Evolutionary conservation across 2,797 vertebrate genomes (phyloP), one percentile per base, ranked within the genome.

Genomic region (Characodon lateralis): DNA sequence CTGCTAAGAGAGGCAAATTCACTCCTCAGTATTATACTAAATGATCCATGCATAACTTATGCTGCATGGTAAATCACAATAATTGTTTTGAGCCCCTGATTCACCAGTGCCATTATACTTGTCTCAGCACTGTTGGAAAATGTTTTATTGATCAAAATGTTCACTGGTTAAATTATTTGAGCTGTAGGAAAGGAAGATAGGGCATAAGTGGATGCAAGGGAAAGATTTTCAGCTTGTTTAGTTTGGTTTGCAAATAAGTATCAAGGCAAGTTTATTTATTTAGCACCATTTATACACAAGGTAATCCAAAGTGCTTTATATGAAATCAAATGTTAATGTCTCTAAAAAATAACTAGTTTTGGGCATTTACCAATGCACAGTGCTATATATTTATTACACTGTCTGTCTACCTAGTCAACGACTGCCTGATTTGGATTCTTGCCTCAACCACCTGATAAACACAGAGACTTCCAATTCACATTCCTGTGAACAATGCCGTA

Each of bases 81-180:
- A 91, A 93, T 94, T 93, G 92, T 93, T 90, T 92, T 87, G 90
- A 87, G 90, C 83, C 76, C 73, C 73, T 89, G 90, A 91, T 85
- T 89, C 90, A 92, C 89, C 84, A 87, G 87, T 87, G 87, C 87
- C 91, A 91, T 94, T 93, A 92, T 83, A 92, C 87, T 87, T 80
- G 85, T 92, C 92, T 93, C 92, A 93, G 94, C 93, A 92, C 84
- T 76, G 83, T 75, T 58, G 78, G 85, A 80, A 86, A 91, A 93
- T 94, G 88, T 91, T 89, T 89, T 94, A 93, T 94, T 91, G 92
- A 95, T 94, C 87, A 91, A 92, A 91, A 90, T 79, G 84, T 79
- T 89, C 77, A 28, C 79, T 73, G 39, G 82, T 90, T 88, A 92
- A 92, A 92, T 81, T 41, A 89, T 89, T 89, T 88, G 73, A 77